A percentile compares a stretch with the other conserved stretches of the same genome.
Conservation (phyloP, 1,140 invertebrate genomes). For the Zophobas morio region DNA sequence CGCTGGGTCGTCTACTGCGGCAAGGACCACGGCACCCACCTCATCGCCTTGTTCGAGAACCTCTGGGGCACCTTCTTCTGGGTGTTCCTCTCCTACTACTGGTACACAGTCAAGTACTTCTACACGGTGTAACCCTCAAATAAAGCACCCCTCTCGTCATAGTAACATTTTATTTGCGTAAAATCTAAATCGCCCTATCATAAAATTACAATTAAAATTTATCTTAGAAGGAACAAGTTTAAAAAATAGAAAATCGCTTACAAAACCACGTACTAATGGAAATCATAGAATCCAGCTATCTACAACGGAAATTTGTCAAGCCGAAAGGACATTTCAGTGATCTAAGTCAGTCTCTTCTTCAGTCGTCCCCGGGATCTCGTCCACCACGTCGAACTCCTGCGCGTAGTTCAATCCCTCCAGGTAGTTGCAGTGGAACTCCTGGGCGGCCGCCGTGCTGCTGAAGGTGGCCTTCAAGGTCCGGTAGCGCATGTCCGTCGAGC, state of each 20-base stretch:
- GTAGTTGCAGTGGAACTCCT: conserved; percentile 62
- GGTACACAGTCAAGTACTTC: conserved; percentile 80
- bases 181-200: conserved; percentile 4
- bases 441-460: conserved; percentile 53
- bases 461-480: conserved; percentile 61
- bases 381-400: conserved; percentile 58
- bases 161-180: conserved; percentile 19
- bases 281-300: background rate
- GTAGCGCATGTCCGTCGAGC: conserved; percentile 53
- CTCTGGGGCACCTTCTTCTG: conserved; percentile 87
- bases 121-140: conserved; percentile 72
- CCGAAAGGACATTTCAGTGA: background rate
- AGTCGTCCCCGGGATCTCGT: conserved; percentile 52
- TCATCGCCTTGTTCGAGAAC: conserved; percentile 77
- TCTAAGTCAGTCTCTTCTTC: conserved; percentile 38
- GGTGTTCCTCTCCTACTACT: conserved; percentile 80
- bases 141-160: background rate
- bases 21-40: conserved; percentile 78
- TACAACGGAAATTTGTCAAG: conserved; percentile 1
- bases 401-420: conserved; percentile 63
- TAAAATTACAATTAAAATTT: conserved; percentile 10
- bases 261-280: background rate
- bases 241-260: conserved; percentile 19
- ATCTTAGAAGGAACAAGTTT: conserved; percentile 17
- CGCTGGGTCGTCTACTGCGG: conserved; percentile 54